Conservation (phyloP, 2,797 vertebrate species). For the Alauda arvensis region DNA sequence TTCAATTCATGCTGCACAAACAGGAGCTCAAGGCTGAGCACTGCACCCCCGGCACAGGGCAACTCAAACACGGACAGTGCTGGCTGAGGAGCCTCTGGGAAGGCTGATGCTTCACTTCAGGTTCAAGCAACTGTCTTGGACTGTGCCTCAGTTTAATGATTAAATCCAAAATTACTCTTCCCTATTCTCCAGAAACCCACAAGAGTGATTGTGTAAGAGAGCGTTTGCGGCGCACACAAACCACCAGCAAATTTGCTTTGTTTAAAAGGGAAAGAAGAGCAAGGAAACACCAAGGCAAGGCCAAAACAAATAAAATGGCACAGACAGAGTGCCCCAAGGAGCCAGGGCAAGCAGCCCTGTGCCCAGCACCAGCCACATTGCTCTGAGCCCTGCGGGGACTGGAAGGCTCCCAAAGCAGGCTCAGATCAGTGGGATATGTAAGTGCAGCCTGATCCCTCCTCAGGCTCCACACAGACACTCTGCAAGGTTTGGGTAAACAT, state of each 20-base stretch:
- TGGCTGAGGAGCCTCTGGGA: neutral
- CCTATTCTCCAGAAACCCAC: neutral
- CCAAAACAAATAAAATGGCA: neutral
- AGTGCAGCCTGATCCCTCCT: neutral
- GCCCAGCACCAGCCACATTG: neutral
- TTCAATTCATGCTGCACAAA: neutral
- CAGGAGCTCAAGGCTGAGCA: neutral
- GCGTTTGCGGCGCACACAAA: neutral
- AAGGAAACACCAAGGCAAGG: neutral
- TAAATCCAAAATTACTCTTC: neutral
- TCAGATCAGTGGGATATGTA: neutral
- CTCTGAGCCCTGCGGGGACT: neutral
- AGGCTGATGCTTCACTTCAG: neutral
- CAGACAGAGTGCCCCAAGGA: neutral
- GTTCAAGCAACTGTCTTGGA: neutral
- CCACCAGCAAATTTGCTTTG: neutral
- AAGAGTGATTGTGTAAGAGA: neutral
- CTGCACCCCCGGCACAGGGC: neutral
- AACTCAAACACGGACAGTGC: accelerated
- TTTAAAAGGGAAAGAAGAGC: conserved; percentile 12
- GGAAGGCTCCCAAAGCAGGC: neutral
- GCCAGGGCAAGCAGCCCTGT: accelerated
- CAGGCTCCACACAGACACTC: neutral
- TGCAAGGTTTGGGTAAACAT: neutral
- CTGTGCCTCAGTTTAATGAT: neutral